Conservation (phyloP, 2,888 invertebrate species). For the Petrolisthes cinctipes region DNA sequence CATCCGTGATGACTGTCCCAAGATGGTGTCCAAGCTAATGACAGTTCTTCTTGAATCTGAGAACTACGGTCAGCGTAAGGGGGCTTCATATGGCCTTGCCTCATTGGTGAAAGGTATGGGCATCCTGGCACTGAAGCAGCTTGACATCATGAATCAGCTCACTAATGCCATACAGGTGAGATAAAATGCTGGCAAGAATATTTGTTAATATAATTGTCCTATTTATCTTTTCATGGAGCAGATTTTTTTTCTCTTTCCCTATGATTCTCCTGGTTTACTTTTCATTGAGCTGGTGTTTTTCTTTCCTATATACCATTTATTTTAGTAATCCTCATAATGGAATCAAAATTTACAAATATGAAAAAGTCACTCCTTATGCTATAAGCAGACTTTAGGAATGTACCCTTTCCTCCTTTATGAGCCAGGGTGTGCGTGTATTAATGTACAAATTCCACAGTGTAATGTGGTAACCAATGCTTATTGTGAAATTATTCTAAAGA, state of each 20-base stretch:
- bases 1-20: constrained; percentile 90
- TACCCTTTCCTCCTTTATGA: too few relatives aligned
- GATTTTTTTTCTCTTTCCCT: constrained; percentile 1
- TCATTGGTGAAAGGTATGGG: constrained; percentile 96
- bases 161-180: constrained; percentile 83
- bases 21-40: constrained; percentile 87
- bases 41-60: constrained; percentile 89
- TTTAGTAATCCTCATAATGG: too few relatives aligned
- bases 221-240: not conserved
- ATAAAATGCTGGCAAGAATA: not conserved
- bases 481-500: not conserved
- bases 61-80: constrained; percentile 92
- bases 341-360: too few relatives aligned
- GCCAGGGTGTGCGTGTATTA: too few relatives aligned
- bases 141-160: constrained; percentile 94
- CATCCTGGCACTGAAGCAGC: constrained; percentile 92
- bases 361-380: too few relatives aligned
- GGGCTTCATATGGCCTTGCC: constrained; percentile 97
- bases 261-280: not conserved
- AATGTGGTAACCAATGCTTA: not conserved
- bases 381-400: too few relatives aligned
- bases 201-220: not conserved
- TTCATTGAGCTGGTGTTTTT: not conserved
- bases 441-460: too few relatives aligned
- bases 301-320: not conserved